Conservation (phyloP, 2,113 vertebrate genomes). For the Ochotona curzoniae region DNA sequence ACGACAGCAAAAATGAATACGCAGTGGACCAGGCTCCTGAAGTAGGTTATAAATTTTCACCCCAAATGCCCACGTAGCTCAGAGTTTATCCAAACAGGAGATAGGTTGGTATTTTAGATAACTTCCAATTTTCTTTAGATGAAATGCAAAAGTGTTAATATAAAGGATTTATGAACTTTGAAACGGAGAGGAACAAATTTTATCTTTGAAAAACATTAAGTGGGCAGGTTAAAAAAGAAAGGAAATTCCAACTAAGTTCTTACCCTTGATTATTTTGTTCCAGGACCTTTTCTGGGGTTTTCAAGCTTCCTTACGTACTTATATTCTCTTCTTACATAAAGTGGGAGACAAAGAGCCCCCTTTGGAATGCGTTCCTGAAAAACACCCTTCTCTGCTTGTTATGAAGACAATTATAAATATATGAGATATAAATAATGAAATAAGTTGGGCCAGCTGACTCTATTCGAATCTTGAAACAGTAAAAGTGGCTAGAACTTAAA, state of each 20-base stretch:
- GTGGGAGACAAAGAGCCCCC: not conserved
- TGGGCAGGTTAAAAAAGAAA: not conserved
- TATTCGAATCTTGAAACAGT: not conserved
- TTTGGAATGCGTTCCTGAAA: slow-evolving; percentile 4
- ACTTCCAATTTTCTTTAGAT: slow-evolving; percentile 37
- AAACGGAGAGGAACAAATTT: not conserved
- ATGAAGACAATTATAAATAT: slow-evolving; percentile 11
- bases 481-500: slow-evolving; percentile 3
- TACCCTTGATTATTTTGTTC: not conserved
- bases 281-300: not conserved
- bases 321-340: not conserved
- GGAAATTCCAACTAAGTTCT: slow-evolving; percentile 10
- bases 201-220: not conserved
- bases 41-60: not conserved
- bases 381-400: not conserved
- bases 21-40: not conserved
- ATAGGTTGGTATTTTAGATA: not conserved
- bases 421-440: not conserved
- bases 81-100: not conserved
- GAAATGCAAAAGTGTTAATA: not conserved
- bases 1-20: not conserved
- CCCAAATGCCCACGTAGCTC: not conserved
- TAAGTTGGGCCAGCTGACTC: not conserved
- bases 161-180: not conserved
- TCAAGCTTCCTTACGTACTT: not conserved